These are phyloP conservation scores for Shinisaurus crocodilurus DNA, from an alignment of 2,113 vertebrate genomes.

Conservation along the genomic window DNA sequence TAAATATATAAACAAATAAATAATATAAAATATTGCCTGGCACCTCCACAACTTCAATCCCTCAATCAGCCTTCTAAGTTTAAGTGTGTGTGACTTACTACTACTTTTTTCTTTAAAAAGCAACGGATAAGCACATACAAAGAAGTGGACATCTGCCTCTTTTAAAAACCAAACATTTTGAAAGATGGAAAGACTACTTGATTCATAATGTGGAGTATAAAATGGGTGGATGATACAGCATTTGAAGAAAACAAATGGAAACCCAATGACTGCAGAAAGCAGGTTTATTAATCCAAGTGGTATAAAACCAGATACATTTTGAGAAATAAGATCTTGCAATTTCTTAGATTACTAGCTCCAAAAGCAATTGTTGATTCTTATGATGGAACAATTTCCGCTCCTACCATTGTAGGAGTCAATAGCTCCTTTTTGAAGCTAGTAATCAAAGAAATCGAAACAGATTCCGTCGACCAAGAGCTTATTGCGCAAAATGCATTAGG, in stretches of 20 bases:
- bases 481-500: not conserved
- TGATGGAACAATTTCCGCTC: not conserved
- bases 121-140: too few species aligned
- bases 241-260: not conserved
- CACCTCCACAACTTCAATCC: too few species aligned
- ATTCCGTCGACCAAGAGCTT: not conserved
- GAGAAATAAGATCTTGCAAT: not conserved
- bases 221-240: not conserved
- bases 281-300: not conserved
- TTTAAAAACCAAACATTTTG: too few species aligned
- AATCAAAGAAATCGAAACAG: not conserved
- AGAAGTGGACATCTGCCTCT: too few species aligned
- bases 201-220: not conserved
- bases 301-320: not conserved
- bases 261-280: not conserved
- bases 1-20: too few species aligned
- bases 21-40: too few species aligned
- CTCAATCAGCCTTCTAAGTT: too few species aligned
- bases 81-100: too few species aligned
- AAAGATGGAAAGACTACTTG: too few species aligned
- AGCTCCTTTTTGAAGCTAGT: not conserved
- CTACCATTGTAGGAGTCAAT: not conserved
- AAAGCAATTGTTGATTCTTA: not conserved
- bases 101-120: too few species aligned
- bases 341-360: not conserved